Base-by-base conservation (phyloP, 2,797 vertebrate species). In the Enteromius paludinosus region DNA sequence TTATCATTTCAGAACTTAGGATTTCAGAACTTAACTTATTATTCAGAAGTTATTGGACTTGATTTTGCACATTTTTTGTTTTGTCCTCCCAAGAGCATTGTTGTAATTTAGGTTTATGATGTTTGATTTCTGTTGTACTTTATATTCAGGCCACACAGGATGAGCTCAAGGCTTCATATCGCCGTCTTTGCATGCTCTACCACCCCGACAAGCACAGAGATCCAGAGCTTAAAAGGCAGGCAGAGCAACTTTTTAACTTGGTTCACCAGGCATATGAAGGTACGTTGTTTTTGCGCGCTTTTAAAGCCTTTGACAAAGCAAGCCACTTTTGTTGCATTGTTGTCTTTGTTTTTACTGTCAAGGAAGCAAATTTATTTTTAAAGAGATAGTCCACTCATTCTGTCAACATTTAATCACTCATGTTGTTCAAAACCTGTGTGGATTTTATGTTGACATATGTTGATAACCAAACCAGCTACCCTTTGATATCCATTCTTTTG, bases 181-280 rank as follows among this genome's bases (percentile, higher is more conserved):
- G 98, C 68, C 93, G 98, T 62, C 90, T 99, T 83, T 99, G 98
- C 74, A 98, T 99, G 98, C 92, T 99, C 0, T 99, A 99, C 94
- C 98, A 99, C 81, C 98, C 98, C 0, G 98, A 99, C 94, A 99
- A 99, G 93, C 98, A 99, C 93, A 89, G 97, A 65, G 97, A 99
- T 92, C 97, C 97, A 0, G 98, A 99, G 87, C 95, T 99, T 80
- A 99, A 99, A 86, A 90, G 61, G 0, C 97, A 99, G 81, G 98
- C 98, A 0, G 97, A 99, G 45, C 95, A 94, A n/a, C 96, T 99
- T 45, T 99, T 99, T 90, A 99, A 98, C 94, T 95, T 98, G 0
- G 96, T 98, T 18, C 98, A 99, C 84, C 96, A 98, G 91, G 98
- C 98, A 0, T 99, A 99, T 91, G 96, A 99, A 97, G 98, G 98